A percentile compares a stretch with the other conserved stretches of the same genome.
phyloP scores from a whole-genome alignment of 2,113 vertebrate species.

The Melospiza melodia region DNA sequence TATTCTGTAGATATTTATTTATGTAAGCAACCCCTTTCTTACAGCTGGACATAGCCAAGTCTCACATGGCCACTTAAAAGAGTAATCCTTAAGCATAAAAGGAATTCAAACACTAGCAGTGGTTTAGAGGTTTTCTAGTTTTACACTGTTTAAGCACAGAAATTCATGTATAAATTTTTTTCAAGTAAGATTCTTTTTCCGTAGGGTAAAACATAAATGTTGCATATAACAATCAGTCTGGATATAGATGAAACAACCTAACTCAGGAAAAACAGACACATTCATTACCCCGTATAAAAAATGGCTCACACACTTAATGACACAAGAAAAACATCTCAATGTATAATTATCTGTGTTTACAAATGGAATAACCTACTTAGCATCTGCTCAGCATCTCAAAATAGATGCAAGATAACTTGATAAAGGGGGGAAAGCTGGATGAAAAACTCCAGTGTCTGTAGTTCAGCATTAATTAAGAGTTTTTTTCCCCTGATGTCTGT shows the following conservation, averaged over 20 bases:
- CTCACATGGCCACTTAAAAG: neutral
- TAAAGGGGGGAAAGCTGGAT: neutral
- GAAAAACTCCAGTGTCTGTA: neutral
- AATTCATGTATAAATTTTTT: neutral
- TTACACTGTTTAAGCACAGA: neutral
- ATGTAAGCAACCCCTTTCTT: neutral
- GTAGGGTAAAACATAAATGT: neutral
- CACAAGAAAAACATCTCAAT: neutral
- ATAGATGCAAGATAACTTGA: neutral
- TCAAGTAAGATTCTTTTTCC: neutral
- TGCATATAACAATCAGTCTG: neutral
- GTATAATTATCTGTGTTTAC: constrained; percentile 18
- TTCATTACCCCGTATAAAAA: neutral
- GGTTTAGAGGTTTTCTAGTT: neutral
- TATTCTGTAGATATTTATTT: neutral
- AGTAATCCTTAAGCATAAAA: neutral
- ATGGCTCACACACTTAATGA: neutral
- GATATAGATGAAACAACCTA: neutral
- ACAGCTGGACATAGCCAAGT: neutral
- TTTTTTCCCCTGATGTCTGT: neutral
- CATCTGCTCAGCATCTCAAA: neutral
- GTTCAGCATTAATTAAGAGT: neutral
- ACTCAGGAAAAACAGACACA: neutral
- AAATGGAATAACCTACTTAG: constrained; percentile 32
- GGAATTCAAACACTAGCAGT: neutral